These are phyloP conservation scores for Orchestes rusci DNA, from an alignment of 2,888 invertebrate species.

Conservation along the genomic window DNA sequence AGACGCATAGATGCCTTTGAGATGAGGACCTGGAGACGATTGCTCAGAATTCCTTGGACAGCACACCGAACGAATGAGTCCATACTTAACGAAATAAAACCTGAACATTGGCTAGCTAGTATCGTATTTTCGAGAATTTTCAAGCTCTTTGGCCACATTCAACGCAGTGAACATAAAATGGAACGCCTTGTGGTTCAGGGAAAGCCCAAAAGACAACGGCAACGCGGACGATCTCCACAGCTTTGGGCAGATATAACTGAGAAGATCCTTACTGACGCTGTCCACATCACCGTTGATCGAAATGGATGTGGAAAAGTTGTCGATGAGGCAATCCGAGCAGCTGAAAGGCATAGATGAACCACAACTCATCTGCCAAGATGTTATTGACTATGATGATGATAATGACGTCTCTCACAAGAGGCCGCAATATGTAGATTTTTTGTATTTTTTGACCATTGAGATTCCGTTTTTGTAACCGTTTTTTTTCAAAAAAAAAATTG, in stretches of 20 bases:
- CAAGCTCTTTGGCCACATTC: background rate
- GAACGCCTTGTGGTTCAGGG: background rate
- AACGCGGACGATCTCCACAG: background rate
- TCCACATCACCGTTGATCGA: too few relatives aligned
- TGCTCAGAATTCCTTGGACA: conserved; percentile 2
- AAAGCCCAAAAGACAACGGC: background rate
- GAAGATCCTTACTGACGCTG: too few relatives aligned
- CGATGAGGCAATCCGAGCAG: too few relatives aligned
- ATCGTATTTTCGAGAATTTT: background rate
- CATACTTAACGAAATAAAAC: background rate
- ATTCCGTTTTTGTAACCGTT: too few relatives aligned
- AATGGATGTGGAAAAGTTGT: too few relatives aligned
- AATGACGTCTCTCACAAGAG: too few relatives aligned
- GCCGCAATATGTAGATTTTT: too few relatives aligned
- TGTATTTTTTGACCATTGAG: too few relatives aligned
- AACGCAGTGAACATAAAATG: background rate
- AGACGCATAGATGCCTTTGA: conserved; percentile 1
- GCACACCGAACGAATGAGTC: conserved; percentile 3
- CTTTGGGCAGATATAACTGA: background rate
- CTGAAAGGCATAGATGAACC: too few relatives aligned
- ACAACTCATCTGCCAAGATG: too few relatives aligned
- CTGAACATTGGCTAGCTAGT: background rate
- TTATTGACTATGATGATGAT: too few relatives aligned
- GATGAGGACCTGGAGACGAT: background rate
- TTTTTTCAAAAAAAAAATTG: too few relatives aligned